These are phyloP conservation scores for Vulpes ferrilata DNA, from an alignment of 2,113 vertebrate species.

Conservation along the genomic window DNA sequence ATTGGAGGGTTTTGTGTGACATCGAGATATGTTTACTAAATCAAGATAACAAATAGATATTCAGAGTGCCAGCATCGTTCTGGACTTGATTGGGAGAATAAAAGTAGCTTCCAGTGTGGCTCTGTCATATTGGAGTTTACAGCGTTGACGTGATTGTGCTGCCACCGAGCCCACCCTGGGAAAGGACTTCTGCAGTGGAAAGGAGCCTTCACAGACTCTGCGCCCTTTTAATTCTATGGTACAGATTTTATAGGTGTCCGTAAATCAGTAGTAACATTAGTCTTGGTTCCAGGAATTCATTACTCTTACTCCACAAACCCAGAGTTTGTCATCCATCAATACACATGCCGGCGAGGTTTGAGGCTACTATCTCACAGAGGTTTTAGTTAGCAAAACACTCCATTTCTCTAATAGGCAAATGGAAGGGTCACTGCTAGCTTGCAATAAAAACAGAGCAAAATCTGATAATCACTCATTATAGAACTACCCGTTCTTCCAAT, in stretches of 20 bases:
- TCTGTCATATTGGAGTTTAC: neutral
- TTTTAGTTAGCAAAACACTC: conserved; percentile 2
- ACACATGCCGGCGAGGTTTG: neutral
- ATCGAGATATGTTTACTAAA: neutral
- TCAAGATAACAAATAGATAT: neutral
- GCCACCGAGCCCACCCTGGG: neutral
- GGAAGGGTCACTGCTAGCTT: neutral
- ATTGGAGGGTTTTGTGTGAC: neutral
- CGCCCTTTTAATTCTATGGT: neutral
- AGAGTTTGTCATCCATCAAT: neutral
- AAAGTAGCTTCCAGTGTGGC: neutral
- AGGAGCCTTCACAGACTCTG: neutral
- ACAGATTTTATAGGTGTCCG: neutral
- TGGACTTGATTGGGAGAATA: neutral
- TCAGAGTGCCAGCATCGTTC: neutral
- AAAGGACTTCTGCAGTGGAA: neutral
- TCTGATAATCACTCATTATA: neutral
- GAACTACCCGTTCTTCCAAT: neutral
- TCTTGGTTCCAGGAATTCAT: neutral
- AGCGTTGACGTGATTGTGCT: neutral
- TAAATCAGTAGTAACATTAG: neutral
- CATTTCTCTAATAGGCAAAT: neutral
- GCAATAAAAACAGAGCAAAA: neutral
- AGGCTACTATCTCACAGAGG: neutral
- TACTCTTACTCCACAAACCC: neutral